Conservation (phyloP, 2,113 vertebrate genomes). For the Heterotis niloticus region DNA sequence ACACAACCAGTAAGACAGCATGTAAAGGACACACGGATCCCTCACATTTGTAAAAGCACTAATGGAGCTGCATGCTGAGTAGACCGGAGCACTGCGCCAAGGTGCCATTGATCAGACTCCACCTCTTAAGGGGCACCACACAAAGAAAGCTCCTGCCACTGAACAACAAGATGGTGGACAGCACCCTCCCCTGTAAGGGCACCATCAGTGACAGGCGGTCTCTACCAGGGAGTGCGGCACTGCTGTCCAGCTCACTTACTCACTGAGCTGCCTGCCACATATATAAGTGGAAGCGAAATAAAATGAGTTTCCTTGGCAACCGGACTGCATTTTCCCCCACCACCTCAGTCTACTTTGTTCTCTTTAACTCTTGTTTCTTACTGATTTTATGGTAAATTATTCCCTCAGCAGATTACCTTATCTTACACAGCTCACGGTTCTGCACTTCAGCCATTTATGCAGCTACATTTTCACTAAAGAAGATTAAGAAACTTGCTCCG, state of each 20-base stretch:
- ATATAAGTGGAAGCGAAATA: background rate
- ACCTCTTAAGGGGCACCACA: background rate
- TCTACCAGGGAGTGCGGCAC: background rate
- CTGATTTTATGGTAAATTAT: conserved; percentile 1
- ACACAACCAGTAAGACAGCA: no score
- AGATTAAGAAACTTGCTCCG: background rate
- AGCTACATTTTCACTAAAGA: background rate
- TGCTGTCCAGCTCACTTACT: background rate
- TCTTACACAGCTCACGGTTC: background rate
- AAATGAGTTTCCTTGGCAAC: background rate
- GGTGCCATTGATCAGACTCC: background rate
- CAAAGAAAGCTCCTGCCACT: background rate
- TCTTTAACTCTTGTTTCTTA: background rate
- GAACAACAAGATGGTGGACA: background rate
- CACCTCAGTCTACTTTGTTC: background rate
- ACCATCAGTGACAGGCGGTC: no score
- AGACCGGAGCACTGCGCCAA: no score
- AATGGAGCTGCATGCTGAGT: no score
- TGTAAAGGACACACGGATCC: no score
- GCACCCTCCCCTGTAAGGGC: background rate
- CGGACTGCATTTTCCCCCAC: background rate
- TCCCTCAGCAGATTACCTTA: background rate
- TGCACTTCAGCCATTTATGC: conserved; percentile 4
- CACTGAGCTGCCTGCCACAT: background rate
- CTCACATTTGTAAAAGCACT: no score